A percentile compares a stretch with the other conserved stretches of the same genome.
Evolutionary conservation across 2,888 invertebrate species (phyloP).

Genomic region (Tridacna gigas): DNA sequence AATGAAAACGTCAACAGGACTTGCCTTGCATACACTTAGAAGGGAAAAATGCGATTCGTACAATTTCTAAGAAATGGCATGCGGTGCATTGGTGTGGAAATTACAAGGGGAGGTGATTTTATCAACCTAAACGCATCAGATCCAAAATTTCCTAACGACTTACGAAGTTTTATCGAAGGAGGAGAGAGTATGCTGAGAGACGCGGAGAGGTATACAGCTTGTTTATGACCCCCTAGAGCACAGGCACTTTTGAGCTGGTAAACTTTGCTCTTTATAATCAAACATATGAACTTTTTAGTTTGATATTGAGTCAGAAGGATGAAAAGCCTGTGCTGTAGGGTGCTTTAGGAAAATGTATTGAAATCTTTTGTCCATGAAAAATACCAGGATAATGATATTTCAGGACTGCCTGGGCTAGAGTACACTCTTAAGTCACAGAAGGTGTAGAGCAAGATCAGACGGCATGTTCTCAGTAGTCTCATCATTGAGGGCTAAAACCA

Average conservation of each 20-base stretch:
- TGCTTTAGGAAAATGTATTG: too few species aligned
- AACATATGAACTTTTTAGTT: too few species aligned
- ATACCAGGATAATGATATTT: too few species aligned
- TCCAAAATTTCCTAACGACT: conserved; percentile 68
- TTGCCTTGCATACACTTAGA: background rate
- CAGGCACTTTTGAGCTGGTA: background rate
- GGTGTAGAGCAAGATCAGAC: too few species aligned
- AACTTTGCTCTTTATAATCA: background rate
- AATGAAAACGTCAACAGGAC: conserved; percentile 9
- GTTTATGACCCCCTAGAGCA: background rate
- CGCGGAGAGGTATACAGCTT: conserved; percentile 68
- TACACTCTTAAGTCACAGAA: too few species aligned
- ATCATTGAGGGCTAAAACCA: too few species aligned
- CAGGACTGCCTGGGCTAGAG: too few species aligned
- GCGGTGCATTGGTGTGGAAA: conserved; percentile 74
- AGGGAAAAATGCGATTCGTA: conserved; percentile 74
- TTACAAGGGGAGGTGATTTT: conserved; percentile 71
- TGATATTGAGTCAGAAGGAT: too few species aligned
- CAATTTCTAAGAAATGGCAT: conserved; percentile 72
- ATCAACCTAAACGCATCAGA: conserved; percentile 73
- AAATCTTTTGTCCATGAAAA: too few species aligned
- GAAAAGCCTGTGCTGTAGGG: too few species aligned
- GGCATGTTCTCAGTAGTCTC: too few species aligned
- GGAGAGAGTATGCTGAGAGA: conserved; percentile 66
- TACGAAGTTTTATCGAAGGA: conserved; percentile 74